Base-by-base conservation (phyloP, 2,797 vertebrate species). In the Neosalanx taihuensis region DNA sequence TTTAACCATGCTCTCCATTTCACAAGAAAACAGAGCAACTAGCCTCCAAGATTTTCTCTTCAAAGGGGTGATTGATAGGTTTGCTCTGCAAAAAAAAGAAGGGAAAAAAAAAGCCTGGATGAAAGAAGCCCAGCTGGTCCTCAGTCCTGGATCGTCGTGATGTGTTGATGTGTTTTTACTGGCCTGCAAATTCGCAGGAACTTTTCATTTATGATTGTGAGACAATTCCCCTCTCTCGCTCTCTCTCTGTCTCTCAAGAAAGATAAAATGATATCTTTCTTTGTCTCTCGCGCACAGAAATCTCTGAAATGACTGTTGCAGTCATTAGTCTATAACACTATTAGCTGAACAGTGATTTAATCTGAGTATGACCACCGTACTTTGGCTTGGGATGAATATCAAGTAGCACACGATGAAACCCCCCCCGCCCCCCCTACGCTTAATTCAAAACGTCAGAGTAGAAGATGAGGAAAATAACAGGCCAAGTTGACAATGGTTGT, bases 121-220 rank as follows among this genome's bases (percentile, higher is more conserved):
- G 63, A 81, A 73, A 81, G 71, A 79, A 76, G 64, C 29, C 0
- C 86, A 87, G 78, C 84, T 87, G 82, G 72, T 81, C 73, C 70
- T 84, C 73, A 59, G 41, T 74, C 57, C 70, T 20, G 59, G 63
- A 30, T 64, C 3, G 29, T 69, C 56, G n/a, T n/a, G n/a, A n/a
- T n/a, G n/a, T n/a, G n/a, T n/a, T n/a, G n/a, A 65, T 37, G 37
- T 49, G 67, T 23, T 73, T 76, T 46, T 68, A 26, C 53, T 73
- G 72, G 70, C 64, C 75, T 76, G 33, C 75, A 79, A 72, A 87
- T 73, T 26, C 74, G 15, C 72, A 7, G 58, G 74, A 79, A 59
- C 41, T 67, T 62, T 58, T 30, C 2, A 56, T 56, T 18, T 18
- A 20, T 64, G 63, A 58, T 46, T 68, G 23, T 15, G 35, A 6